These are phyloP conservation scores for Leptocoma aspasia DNA, from an alignment of 2,113 vertebrate species.

Conservation along the genomic window DNA sequence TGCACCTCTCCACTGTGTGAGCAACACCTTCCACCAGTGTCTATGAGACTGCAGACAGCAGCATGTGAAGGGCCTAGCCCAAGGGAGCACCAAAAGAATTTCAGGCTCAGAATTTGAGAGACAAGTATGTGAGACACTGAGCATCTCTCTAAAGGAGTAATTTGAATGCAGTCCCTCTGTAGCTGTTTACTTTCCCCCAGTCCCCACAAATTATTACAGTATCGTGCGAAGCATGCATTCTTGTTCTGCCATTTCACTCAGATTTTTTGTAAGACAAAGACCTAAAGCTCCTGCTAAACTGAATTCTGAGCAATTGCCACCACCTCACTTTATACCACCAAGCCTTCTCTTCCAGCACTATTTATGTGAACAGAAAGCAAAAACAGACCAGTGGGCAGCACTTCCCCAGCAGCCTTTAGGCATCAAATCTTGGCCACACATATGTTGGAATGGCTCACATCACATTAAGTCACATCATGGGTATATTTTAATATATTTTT, in stretches of 20 bases:
- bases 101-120: background rate
- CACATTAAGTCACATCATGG: background rate
- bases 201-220: background rate
- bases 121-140: background rate
- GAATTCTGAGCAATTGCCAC: background rate
- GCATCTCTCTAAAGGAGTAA: background rate
- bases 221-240: background rate
- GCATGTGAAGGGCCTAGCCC: background rate
- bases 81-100: background rate
- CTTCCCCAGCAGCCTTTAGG: background rate
- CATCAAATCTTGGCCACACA: background rate
- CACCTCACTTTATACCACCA: background rate
- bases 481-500: background rate
- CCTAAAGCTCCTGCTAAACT: background rate
- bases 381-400: background rate
- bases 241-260: background rate
- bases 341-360: background rate
- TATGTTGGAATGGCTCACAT: background rate
- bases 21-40: background rate
- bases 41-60: background rate
- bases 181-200: background rate
- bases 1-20: background rate
- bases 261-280: background rate
- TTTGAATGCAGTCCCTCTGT: background rate
- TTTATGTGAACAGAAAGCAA: background rate